Conservation (phyloP, 2,797 vertebrate species). For the Allobates femoralis region DNA sequence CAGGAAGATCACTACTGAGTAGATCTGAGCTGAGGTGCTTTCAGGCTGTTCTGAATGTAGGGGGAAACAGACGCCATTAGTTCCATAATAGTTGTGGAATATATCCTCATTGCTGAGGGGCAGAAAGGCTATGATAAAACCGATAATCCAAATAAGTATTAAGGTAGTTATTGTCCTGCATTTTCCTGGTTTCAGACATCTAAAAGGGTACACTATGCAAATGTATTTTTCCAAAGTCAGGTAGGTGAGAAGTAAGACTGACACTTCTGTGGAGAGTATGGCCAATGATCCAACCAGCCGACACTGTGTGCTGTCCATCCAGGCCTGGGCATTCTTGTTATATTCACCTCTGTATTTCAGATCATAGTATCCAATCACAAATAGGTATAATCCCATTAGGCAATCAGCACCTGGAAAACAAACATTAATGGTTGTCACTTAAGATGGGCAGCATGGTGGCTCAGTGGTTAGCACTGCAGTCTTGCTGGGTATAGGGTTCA, state of each 20-base stretch:
- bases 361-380: slow-evolving; percentile 93
- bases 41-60: slow-evolving; percentile 93
- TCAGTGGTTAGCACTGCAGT: too few relatives aligned
- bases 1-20: slow-evolving; percentile 94
- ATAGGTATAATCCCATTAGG: slow-evolving; percentile 96
- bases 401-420: slow-evolving; percentile 88
- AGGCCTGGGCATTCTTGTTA: slow-evolving; percentile 92
- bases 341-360: slow-evolving; percentile 95
- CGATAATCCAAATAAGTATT: slow-evolving; percentile 89
- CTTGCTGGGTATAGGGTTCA: too few relatives aligned
- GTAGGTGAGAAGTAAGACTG: slow-evolving; percentile 93
- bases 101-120: slow-evolving; percentile 87
- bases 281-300: slow-evolving; percentile 93
- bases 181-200: slow-evolving; percentile 88
- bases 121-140: slow-evolving; percentile 88
- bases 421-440: background rate
- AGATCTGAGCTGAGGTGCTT: slow-evolving; percentile 88
- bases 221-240: slow-evolving; percentile 97
- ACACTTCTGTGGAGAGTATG: slow-evolving; percentile 96
- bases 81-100: slow-evolving; percentile 95
- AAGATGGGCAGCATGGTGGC: too few relatives aligned
- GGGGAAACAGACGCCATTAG: slow-evolving; percentile 95
- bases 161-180: slow-evolving; percentile 87
- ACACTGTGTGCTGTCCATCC: slow-evolving; percentile 94
- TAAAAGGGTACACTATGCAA: slow-evolving; percentile 96